phyloP scores from a whole-genome alignment of 2,113 vertebrate genomes.

The Ailurus styani region DNA sequence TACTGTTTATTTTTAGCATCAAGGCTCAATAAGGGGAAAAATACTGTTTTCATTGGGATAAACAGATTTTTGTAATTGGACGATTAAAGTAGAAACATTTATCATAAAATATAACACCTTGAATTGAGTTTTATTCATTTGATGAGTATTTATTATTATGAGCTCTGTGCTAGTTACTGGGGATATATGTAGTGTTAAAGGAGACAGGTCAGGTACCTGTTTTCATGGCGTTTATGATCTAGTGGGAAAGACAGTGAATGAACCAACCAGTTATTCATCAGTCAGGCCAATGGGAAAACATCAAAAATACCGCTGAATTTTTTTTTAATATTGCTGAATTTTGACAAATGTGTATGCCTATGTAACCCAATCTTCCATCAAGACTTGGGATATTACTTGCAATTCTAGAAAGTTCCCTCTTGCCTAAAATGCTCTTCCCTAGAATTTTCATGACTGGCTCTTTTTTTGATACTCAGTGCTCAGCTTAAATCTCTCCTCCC shows the following conservation, averaged over 20 bases:
- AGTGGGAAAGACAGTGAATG: background rate
- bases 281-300: background rate
- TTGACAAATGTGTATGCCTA: background rate
- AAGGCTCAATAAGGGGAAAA: background rate
- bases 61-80: background rate
- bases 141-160: background rate
- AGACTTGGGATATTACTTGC: background rate
- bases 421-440: background rate
- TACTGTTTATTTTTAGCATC: background rate
- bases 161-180: background rate
- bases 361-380: background rate
- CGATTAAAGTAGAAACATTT: background rate
- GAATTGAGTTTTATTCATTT: background rate
- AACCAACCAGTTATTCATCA: background rate
- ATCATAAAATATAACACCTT: background rate
- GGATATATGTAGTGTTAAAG: background rate
- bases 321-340: background rate
- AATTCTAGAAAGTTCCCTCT: background rate
- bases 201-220: background rate
- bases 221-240: background rate
- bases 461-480: background rate
- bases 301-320: background rate
- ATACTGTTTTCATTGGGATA: background rate
- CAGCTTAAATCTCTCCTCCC: background rate
- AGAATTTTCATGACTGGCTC: background rate